Conservation (phyloP, 1,140 invertebrate species). For the Sminthurinus signatus region DNA sequence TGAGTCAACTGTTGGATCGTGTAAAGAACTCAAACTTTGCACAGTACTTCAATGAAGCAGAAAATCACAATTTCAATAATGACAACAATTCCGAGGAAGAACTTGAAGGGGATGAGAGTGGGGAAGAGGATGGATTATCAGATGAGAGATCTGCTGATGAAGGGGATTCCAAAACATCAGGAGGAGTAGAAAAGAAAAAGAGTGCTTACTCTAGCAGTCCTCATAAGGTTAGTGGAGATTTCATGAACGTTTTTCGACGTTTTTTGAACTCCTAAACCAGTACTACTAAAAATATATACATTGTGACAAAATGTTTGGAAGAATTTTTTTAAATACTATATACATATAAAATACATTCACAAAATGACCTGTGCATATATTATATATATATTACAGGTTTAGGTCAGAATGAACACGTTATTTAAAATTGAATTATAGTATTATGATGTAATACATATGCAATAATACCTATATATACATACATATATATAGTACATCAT, state of each 20-base stretch:
- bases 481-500: too few relatives aligned
- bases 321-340: too few relatives aligned
- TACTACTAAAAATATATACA: too few relatives aligned
- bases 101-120: conserved; percentile 33
- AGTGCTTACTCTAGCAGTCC: too few relatives aligned
- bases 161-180: conserved; percentile 31
- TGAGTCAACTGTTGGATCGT: conserved; percentile 69
- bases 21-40: conserved; percentile 64
- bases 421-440: too few relatives aligned
- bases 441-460: too few relatives aligned
- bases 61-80: conserved; percentile 38
- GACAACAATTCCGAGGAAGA: conserved; percentile 44
- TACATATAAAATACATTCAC: too few relatives aligned
- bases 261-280: conserved; percentile 28
- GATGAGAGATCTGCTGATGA: conserved; percentile 29
- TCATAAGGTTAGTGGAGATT: conserved; percentile 52
- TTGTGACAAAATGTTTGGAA: too few relatives aligned
- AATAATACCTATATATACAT: too few relatives aligned
- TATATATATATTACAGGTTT: too few relatives aligned
- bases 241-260: conserved; percentile 31
- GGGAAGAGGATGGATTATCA: conserved; percentile 23
- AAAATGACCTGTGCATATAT: too few relatives aligned
- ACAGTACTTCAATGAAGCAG: conserved; percentile 46
- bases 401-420: too few relatives aligned
- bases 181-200: conserved; percentile 67